Base-by-base conservation (phyloP, 2,113 vertebrate genomes). In the Actenoides lindsayi region DNA sequence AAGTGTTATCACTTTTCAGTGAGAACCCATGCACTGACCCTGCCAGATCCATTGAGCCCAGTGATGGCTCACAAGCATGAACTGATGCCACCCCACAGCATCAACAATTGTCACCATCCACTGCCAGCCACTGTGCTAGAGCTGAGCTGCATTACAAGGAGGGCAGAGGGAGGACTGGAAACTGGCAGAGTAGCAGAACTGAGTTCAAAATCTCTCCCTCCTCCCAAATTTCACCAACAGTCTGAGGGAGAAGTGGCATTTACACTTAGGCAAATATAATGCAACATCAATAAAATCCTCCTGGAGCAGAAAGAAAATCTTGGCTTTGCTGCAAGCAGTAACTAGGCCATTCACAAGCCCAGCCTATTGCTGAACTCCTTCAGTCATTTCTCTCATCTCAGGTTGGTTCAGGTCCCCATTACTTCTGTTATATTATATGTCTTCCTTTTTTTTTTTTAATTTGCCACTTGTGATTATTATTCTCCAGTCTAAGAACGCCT, bases 401-500 rank as follows among this genome's bases (percentile, higher is more conserved):
- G 44, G 7, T 53, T 96, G 89, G 83, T 95, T 96, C 83, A 76
- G 96, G 89, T 83, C 89, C 89, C 87, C 89, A 65, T 73, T 94
- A 95, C 94, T 96, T 83, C 48, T 62, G 90, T 94, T 96, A 91
- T 70, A 97, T 96, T 96, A 96, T 75, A 94, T 18, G 12, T 82
- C 93, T 97, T 96, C 94, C 91, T 59, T 96, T 94, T 97, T 91
- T 95, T 70, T 62, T 62, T 80, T 42, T 77, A 20, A 97, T 97
- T 97, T 96, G 91, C 96, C 97, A 98, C 97, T 98, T 97, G 96
- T 96, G 94, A 93, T 94, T 96, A 97, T 98, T 98, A 97, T 98
- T 97, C 95, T 96, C 92, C 94, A 85, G 90, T 90, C 94, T 90
- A 96, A 97, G 97, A 98, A 97, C 87, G 96, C 94, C 96, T 97